Conservation (phyloP, 37 sponge, comb jelly and placozoan species). For the Haliclona indistincta region DNA sequence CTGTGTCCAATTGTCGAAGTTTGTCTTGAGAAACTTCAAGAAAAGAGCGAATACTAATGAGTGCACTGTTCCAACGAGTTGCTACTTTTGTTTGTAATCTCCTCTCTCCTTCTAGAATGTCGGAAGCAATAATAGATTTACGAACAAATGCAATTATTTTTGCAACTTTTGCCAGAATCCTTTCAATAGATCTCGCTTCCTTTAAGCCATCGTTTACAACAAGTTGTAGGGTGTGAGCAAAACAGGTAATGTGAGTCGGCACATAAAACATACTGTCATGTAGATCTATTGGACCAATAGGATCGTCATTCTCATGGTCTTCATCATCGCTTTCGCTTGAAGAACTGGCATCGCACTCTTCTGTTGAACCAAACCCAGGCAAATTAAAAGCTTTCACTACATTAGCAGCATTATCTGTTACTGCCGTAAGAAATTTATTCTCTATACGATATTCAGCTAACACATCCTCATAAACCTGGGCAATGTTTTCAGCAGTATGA, state of each 20-base stretch:
- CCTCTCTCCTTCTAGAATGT: constrained; percentile 31
- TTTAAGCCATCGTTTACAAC: constrained; percentile 33
- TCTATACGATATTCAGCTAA: background rate
- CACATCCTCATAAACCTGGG: background rate
- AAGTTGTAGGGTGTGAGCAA: constrained; percentile 30
- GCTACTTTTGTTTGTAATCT: constrained; percentile 13
- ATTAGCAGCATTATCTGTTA: constrained; percentile 1
- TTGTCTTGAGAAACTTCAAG: constrained; percentile 22
- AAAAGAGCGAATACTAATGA: constrained; percentile 31
- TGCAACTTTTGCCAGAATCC: constrained; percentile 13
- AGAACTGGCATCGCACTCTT: background rate
- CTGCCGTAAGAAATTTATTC: background rate
- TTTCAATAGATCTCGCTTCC: background rate
- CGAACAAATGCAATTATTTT: constrained; percentile 31
- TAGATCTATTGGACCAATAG: background rate
- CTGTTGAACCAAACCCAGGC: background rate
- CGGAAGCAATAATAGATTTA: constrained; percentile 16
- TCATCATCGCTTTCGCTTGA: background rate
- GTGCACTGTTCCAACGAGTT: constrained; percentile 33
- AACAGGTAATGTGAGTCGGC: background rate
- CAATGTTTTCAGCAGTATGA: constrained; percentile 8
- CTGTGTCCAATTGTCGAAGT: constrained; percentile 16
- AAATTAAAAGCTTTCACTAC: background rate
- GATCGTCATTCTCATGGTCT: constrained; percentile 1
- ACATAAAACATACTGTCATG: constrained; percentile 2